These are phyloP conservation scores for Abrostola tripartita DNA, from an alignment of 2,888 invertebrate species.

Conservation along the genomic window DNA sequence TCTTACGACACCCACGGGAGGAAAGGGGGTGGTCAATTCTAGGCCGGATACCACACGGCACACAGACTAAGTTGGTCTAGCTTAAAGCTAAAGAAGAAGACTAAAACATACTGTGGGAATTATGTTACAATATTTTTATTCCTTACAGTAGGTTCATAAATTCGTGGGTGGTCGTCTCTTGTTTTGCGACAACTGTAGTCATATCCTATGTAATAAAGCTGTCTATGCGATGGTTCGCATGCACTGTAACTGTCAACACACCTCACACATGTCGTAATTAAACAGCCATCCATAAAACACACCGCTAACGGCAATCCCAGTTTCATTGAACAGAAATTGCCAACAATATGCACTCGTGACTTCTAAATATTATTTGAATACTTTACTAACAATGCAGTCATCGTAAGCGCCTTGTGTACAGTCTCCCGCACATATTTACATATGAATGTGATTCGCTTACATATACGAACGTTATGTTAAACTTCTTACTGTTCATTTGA, in stretches of 20 bases:
- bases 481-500: constrained; percentile 60
- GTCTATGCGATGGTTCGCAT: no score
- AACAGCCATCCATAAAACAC: constrained; percentile 8
- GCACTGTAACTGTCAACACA: constrained; percentile 1
- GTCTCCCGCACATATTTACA: constrained; percentile 62
- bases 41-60: no score
- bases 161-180: not conserved
- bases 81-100: no score
- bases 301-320: constrained; percentile 14
- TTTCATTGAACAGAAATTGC: constrained; percentile 43
- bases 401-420: constrained; percentile 47
- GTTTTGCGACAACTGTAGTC: not conserved
- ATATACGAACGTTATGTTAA: constrained; percentile 59
- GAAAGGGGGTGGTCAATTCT: no score
- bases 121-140: no score
- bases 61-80: no score
- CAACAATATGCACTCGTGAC: constrained; percentile 37
- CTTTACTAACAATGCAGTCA: constrained; percentile 49
- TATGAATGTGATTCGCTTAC: constrained; percentile 67
- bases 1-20: no score
- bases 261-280: constrained; percentile 4
- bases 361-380: constrained; percentile 45
- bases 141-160: not conserved
- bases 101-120: no score
- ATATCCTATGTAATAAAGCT: not conserved